Conservation (phyloP, 2,797 vertebrate genomes). For the Botia kubotai region DNA sequence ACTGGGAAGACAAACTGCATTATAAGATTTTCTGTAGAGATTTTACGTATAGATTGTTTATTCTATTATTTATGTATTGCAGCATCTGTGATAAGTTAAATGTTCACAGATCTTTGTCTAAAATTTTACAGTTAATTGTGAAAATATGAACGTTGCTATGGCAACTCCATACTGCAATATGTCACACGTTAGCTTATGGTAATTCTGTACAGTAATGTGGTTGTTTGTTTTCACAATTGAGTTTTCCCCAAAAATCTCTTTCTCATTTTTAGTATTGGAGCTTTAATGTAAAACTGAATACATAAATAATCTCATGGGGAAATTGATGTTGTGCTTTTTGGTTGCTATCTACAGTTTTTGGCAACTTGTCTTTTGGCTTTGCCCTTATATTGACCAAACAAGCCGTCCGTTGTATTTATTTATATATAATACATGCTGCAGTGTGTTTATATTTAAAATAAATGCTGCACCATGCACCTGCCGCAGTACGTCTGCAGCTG, state of each 20-base stretch:
- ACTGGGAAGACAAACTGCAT: too few species aligned
- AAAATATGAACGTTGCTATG: not conserved
- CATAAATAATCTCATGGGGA: not conserved
- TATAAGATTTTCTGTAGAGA: not conserved
- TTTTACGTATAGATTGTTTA: not conserved
- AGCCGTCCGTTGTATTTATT: not conserved
- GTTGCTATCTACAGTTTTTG: not conserved
- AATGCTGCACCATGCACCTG: conserved; percentile 1
- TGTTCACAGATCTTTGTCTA: not conserved
- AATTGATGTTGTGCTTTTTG: not conserved
- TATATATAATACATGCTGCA: not conserved
- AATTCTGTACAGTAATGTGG: not conserved
- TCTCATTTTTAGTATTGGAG: not conserved
- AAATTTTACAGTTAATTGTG: not conserved
- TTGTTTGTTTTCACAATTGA: not conserved
- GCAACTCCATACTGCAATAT: not conserved
- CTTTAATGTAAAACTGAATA: too few species aligned
- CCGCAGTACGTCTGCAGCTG: conserved; percentile 23
- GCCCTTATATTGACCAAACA: not conserved
- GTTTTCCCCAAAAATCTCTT: not conserved
- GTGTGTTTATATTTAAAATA: not conserved
- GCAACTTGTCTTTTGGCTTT: not conserved
- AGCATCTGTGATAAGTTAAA: not conserved
- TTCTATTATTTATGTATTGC: not conserved
- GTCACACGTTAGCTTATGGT: not conserved